A percentile compares a stretch with the other conserved stretches of the same genome.
Evolutionary conservation across 30 jellyfish, hydroid and myxozoan species (phyloP).

Genomic region (Turritopsis dohrnii): DNA sequence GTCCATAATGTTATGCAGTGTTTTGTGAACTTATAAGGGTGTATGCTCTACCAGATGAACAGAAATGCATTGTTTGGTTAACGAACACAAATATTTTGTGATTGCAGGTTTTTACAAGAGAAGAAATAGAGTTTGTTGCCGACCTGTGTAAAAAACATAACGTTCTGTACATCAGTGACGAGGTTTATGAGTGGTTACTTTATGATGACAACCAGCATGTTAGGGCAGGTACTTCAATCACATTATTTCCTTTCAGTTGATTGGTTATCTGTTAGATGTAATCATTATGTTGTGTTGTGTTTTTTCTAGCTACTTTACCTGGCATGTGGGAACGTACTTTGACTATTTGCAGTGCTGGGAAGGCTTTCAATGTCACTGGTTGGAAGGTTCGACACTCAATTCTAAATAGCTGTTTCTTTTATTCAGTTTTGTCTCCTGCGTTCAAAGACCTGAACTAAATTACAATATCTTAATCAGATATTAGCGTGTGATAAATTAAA

Average conservation of each 20-base stretch:
- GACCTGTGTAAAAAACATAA: slow-evolving; percentile 71
- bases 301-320: slow-evolving; percentile 58
- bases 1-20: too few relatives aligned
- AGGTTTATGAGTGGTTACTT: slow-evolving; percentile 80
- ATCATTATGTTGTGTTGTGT: too few relatives aligned
- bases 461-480: too few relatives aligned
- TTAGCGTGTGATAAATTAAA: too few relatives aligned
- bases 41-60: too few relatives aligned
- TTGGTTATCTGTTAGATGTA: too few relatives aligned
- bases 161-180: slow-evolving; percentile 79
- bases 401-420: not conserved
- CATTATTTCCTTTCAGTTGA: too few relatives aligned
- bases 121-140: slow-evolving; percentile 73
- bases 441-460: too few relatives aligned
- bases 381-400: slow-evolving; percentile 66
- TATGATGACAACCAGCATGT: slow-evolving; percentile 64
- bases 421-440: too few relatives aligned
- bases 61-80: too few relatives aligned
- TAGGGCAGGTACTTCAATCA: slow-evolving; percentile 61
- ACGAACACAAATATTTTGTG: too few relatives aligned
- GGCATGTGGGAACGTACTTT: slow-evolving; percentile 90
- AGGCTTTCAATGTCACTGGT: slow-evolving; percentile 86
- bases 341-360: slow-evolving; percentile 86
- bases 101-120: slow-evolving; percentile 59
- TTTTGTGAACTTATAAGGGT: too few relatives aligned